These are phyloP conservation scores for Phrynocephalus versicolor DNA, from an alignment of 2,113 vertebrate species.

Conservation along the genomic window DNA sequence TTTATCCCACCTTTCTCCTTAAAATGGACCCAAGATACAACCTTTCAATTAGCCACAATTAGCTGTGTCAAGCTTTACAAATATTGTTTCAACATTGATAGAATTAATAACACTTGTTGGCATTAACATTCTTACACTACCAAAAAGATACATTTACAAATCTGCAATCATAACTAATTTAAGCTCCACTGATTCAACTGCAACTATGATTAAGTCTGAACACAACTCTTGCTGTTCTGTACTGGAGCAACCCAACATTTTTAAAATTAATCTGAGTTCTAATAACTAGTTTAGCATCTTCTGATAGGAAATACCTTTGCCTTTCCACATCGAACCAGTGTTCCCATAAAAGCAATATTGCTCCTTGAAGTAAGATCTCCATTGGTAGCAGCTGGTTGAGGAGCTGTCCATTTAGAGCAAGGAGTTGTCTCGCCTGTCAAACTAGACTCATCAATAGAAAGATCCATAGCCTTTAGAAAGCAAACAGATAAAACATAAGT, in stretches of 20 bases:
- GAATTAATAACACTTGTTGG: background rate
- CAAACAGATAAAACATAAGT: background rate
- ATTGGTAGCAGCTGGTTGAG: slow-evolving; percentile 81
- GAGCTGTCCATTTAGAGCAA: slow-evolving; percentile 85
- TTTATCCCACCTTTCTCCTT: too few relatives aligned
- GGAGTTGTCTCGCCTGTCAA: slow-evolving; percentile 94
- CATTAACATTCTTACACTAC: background rate
- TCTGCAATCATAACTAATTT: background rate
- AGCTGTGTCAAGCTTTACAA: too few relatives aligned
- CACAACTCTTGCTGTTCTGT: background rate
- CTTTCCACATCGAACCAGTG: slow-evolving; percentile 93
- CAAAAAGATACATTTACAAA: background rate
- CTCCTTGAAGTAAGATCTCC: slow-evolving; percentile 91
- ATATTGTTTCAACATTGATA: too few relatives aligned
- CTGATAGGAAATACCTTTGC: slow-evolving; percentile 84
- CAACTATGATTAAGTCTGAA: background rate
- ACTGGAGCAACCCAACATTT: background rate
- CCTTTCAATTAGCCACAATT: too few relatives aligned
- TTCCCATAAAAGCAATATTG: slow-evolving; percentile 99
- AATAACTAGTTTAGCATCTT: background rate
- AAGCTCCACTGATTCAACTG: background rate
- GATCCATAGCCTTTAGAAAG: slow-evolving; percentile 83
- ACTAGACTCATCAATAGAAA: slow-evolving; percentile 94
- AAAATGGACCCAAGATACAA: too few relatives aligned
- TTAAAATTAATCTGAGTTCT: background rate